A percentile compares a stretch with the other conserved stretches of the same genome.
Conservation (phyloP, 2,113 vertebrate genomes). For the Bos javanicus region DNA sequence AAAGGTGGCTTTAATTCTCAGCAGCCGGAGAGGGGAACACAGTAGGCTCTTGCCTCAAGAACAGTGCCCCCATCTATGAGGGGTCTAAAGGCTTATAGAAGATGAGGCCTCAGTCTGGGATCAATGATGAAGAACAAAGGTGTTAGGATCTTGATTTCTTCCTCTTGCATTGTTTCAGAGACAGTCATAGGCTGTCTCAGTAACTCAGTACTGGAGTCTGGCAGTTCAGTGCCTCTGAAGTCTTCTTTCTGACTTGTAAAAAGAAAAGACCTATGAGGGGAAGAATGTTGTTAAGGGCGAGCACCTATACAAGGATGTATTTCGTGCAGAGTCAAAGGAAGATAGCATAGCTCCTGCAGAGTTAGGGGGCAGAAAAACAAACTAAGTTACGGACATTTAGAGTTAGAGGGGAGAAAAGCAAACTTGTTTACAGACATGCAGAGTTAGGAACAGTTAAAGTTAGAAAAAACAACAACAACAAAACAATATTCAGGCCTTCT, state of each 20-base stretch:
- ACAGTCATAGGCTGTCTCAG: not conserved
- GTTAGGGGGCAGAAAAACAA: not conserved
- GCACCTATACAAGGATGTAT: not conserved
- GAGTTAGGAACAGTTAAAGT: not conserved
- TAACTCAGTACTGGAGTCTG: not conserved
- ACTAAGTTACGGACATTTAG: not conserved
- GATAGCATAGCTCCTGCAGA: not conserved
- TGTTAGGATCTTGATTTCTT: not conserved
- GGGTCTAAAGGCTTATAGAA: not conserved
- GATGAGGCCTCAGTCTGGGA: not conserved
- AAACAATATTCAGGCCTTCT: not conserved
- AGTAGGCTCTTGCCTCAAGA: not conserved
- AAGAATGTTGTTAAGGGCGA: not conserved
- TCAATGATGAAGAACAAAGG: not conserved
- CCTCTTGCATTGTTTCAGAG: not conserved
- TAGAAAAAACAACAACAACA: not conserved
- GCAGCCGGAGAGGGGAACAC: not conserved
- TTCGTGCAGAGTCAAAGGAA: not conserved
- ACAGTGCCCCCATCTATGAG: accelerated
- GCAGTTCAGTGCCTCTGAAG: not conserved
- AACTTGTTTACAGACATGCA: not conserved
- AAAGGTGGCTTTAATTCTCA: not conserved
- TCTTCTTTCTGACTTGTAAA: not conserved
- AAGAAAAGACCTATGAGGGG: not conserved
- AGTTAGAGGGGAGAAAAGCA: not conserved